Evolutionary conservation across 1,140 invertebrate genomes (phyloP), one percentile per base, ranked within the genome.

Genomic region (Psix sp.): DNA sequence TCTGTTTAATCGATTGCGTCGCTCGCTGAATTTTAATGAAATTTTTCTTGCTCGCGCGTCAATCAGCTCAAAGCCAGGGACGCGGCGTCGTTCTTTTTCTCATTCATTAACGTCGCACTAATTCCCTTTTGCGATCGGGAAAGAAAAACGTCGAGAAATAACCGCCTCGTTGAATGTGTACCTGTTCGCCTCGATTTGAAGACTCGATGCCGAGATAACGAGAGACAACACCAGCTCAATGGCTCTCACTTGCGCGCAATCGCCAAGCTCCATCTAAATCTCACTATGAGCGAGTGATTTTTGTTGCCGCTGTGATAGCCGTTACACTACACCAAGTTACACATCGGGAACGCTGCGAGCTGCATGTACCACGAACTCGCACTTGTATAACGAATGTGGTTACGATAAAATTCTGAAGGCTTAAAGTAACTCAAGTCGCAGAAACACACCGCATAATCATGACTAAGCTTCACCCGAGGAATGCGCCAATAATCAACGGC

Each of bases 221-320:
- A 68, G 60, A 65, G 56, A 75, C 56, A 60, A 35, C 59, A 36
- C 40, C 48, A 29, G 40, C 60, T 40, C 21, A 46, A 63, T 46
- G 43, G 51, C 21, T 54, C 70, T 62, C 60, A 78, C 72, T 77
- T 75, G 48, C 70, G 74, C 60, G 77, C 65, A 71, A 79, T 76
- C 71, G 74, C 75, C 71, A 59, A 57, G 36, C 43, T 66, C 67
- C 65, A 77, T 80, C 78, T 82, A 80, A 80, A 81, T 82, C 77
- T 79, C 56, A 10, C 14, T 45, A 21, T 65, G 57, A 65, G 57
- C 43, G 10, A 42, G 38, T 17, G 14, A 62, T 66, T 59, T 52
- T 46, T 73, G 54, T 62, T 66, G 54, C 46, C 15, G 68, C 35
- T 21, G 56, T 51, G 54, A 71, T 62, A 60, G 56, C 52, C 48